phyloP scores from a whole-genome alignment of 1,140 invertebrate genomes.

The Papilio machaon region DNA sequence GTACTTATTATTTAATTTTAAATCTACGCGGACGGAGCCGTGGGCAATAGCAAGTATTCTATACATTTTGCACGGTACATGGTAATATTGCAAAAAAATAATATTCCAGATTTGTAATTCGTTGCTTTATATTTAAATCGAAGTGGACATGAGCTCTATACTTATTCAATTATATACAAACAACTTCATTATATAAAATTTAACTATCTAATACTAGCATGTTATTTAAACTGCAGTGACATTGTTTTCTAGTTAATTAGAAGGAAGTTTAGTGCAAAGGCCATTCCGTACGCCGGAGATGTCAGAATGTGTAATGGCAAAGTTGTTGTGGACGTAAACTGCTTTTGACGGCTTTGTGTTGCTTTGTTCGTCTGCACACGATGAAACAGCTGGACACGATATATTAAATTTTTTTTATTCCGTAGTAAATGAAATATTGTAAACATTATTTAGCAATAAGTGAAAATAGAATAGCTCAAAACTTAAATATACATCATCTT shows the following conservation, averaged over 20 bases:
- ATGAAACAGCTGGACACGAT: neutral
- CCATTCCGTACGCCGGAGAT: constrained; percentile 5
- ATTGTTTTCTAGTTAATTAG: constrained; percentile 19
- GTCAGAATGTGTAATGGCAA: neutral
- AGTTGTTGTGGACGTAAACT: neutral
- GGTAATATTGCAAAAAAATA: too few species aligned
- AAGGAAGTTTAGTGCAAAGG: constrained; percentile 13
- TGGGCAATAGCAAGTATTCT: too few species aligned
- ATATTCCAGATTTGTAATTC: too few species aligned
- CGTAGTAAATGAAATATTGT: neutral
- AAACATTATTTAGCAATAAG: too few species aligned
- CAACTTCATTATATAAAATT: neutral
- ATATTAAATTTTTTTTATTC: neutral
- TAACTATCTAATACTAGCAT: neutral
- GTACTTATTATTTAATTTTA: too few species aligned
- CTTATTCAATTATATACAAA: neutral
- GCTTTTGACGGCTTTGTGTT: constrained; percentile 6
- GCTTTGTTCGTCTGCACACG: neutral
- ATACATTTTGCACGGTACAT: too few species aligned
- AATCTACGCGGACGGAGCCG: too few species aligned
- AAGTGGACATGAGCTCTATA: too few species aligned
- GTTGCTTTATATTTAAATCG: too few species aligned
- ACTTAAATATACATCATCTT: too few species aligned
- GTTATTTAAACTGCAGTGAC: neutral
- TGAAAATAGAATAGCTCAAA: too few species aligned